These are phyloP conservation scores for Luehdorfia chinensis DNA, from an alignment of 1,140 invertebrate genomes.

Conservation along the genomic window DNA sequence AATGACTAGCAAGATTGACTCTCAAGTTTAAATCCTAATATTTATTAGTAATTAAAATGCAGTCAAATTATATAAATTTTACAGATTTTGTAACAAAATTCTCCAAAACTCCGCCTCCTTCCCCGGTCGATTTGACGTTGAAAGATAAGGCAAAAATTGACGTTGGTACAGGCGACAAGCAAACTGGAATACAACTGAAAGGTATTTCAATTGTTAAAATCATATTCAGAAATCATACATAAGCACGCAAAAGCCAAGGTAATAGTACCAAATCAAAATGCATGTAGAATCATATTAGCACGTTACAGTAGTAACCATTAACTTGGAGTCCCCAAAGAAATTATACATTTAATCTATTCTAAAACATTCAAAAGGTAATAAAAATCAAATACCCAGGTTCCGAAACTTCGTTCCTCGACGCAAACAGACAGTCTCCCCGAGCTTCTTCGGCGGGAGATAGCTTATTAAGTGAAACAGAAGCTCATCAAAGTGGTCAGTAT, in stretches of 20 bases:
- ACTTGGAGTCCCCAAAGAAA: not conserved
- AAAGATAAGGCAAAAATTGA: slow-evolving; percentile 56
- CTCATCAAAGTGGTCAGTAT: slow-evolving; percentile 70
- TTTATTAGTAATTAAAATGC: too few species aligned
- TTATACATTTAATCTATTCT: too few species aligned
- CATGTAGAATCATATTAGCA: not conserved
- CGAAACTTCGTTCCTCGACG: slow-evolving; percentile 64
- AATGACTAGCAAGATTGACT: too few species aligned
- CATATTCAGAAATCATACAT: not conserved
- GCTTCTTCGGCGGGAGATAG: slow-evolving; percentile 68
- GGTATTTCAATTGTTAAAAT: slow-evolving; percentile 34
- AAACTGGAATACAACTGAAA: slow-evolving; percentile 64
- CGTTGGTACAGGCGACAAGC: slow-evolving; percentile 50
- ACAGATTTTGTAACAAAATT: slow-evolving; percentile 70
- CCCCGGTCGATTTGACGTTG: slow-evolving; percentile 70
- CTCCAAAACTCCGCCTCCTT: slow-evolving; percentile 74
- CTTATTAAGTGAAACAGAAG: slow-evolving; percentile 67
- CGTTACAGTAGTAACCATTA: not conserved
- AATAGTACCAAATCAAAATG: not conserved
- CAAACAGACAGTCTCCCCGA: slow-evolving; percentile 63
- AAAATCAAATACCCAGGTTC: slow-evolving; percentile 46
- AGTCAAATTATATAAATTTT: too few species aligned
- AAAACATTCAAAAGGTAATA: slow-evolving; percentile 9
- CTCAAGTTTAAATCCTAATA: too few species aligned
- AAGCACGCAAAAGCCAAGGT: slow-evolving; percentile 3